These are phyloP conservation scores for Amblyopsis rosae DNA, from an alignment of 2,113 vertebrate species.

Conservation along the genomic window DNA sequence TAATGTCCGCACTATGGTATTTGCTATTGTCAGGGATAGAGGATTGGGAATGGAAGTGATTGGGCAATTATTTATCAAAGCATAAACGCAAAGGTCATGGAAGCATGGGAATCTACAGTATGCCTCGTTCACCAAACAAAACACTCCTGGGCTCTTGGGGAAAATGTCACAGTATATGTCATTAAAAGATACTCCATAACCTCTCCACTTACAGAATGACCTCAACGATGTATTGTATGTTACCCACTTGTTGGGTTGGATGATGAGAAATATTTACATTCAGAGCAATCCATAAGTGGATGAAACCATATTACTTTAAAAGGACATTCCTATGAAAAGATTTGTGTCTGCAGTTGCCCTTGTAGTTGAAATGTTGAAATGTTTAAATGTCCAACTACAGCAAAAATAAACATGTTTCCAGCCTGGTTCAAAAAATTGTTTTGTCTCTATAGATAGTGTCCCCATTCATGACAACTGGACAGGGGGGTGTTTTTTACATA, in stretches of 20 bases:
- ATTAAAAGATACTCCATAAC: slow-evolving; percentile 20
- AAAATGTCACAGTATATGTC: slow-evolving; percentile 53
- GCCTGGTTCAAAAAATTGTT: no score
- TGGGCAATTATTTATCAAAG: slow-evolving; percentile 40
- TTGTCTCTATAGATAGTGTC: no score
- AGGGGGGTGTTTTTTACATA: no score
- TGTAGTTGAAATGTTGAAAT: no score
- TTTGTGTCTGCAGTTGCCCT: no score
- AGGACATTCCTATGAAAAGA: no score
- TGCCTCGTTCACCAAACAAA: slow-evolving; percentile 49
- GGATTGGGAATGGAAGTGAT: slow-evolving; percentile 9
- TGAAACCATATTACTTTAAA: no score
- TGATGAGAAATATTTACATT: slow-evolving; percentile 10
- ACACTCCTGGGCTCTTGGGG: slow-evolving; percentile 23
- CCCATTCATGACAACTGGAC: no score
- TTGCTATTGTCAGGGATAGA: slow-evolving; percentile 10
- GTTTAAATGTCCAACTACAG: no score
- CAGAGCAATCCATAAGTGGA: no score
- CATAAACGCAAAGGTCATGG: slow-evolving; percentile 45
- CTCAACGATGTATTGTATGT: background rate
- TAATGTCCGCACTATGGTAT: background rate
- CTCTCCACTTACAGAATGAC: slow-evolving; percentile 7
- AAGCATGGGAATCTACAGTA: slow-evolving; percentile 21
- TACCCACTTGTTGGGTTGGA: slow-evolving; percentile 21
- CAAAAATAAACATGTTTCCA: no score